phyloP scores from a whole-genome alignment of 1,140 invertebrate genomes.

The Drosophila cardini region DNA sequence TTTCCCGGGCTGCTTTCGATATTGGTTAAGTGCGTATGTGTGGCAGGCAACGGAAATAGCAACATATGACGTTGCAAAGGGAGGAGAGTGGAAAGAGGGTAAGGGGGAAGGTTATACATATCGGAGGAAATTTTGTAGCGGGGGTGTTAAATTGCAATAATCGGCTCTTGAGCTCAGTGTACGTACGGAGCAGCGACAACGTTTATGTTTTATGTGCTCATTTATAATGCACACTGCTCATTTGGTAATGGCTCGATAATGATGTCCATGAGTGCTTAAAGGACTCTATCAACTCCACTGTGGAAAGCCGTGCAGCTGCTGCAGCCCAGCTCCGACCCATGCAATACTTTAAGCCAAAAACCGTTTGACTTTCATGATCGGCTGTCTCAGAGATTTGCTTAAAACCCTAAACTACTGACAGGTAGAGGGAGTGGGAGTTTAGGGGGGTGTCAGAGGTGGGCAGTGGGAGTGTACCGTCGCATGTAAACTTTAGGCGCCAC shows the following conservation, averaged over 20 bases:
- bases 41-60: slow-evolving; percentile 54
- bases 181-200: slow-evolving; percentile 54
- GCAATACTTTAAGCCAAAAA: neutral
- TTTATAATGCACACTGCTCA: slow-evolving; percentile 79
- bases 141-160: slow-evolving; percentile 81
- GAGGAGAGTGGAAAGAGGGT: slow-evolving; percentile 10
- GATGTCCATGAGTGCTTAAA: slow-evolving; percentile 65
- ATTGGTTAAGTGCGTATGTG: neutral
- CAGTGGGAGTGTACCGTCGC: too few relatives aligned
- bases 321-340: neutral
- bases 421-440: slow-evolving; percentile 7
- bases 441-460: slow-evolving; percentile 3
- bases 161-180: slow-evolving; percentile 65
- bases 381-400: slow-evolving; percentile 9
- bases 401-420: slow-evolving; percentile 42
- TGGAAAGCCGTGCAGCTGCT: slow-evolving; percentile 69
- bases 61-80: slow-evolving; percentile 62
- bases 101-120: too few relatives aligned
- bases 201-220: slow-evolving; percentile 82
- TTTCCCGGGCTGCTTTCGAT: slow-evolving; percentile 48
- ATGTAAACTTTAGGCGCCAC: slow-evolving; percentile 72
- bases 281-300: slow-evolving; percentile 36
- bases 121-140: slow-evolving; percentile 32
- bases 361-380: slow-evolving; percentile 25
- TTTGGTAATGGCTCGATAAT: slow-evolving; percentile 80